These are phyloP conservation scores for Halictus quadricinctus DNA, from an alignment of 2,888 invertebrate genomes.

Conservation along the genomic window DNA sequence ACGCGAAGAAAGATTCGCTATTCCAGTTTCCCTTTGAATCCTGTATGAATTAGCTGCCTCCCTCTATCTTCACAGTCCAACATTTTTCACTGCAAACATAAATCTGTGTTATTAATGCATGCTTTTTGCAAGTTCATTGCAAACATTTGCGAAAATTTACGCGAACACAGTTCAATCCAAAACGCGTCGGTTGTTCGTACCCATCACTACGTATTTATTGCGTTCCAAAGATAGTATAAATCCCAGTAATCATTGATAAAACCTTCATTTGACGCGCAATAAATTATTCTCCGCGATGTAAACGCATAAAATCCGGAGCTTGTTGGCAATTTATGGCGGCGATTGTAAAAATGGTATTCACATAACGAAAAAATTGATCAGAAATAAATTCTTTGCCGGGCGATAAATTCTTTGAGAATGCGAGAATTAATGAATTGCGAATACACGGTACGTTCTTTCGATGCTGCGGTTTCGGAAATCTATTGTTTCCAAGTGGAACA, in stretches of 20 bases:
- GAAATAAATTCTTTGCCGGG: neutral
- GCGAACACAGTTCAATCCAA: no score
- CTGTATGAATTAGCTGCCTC: neutral
- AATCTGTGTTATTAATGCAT: neutral
- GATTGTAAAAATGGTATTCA: neutral
- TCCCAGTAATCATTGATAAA: neutral
- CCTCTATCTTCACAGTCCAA: neutral
- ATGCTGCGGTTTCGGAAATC: neutral
- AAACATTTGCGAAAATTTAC: neutral
- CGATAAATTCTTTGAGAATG: conserved; percentile 5
- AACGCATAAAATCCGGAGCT: neutral
- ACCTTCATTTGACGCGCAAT: neutral
- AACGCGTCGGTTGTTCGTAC: neutral
- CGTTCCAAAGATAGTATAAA: neutral
- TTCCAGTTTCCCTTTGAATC: neutral
- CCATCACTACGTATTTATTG: neutral
- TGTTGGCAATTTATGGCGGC: neutral
- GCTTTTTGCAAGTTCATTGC: neutral
- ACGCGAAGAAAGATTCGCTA: neutral
- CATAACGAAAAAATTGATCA: neutral
- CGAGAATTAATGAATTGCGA: neutral
- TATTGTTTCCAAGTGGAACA: neutral
- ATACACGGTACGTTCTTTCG: neutral
- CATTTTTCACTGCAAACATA: neutral
- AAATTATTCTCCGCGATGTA: neutral